Percentiles rank a stretch among this genome's conserved stretches.
phyloP scores from a whole-genome alignment of 2,888 invertebrate genomes.

The Eupithecia exiguata region DNA sequence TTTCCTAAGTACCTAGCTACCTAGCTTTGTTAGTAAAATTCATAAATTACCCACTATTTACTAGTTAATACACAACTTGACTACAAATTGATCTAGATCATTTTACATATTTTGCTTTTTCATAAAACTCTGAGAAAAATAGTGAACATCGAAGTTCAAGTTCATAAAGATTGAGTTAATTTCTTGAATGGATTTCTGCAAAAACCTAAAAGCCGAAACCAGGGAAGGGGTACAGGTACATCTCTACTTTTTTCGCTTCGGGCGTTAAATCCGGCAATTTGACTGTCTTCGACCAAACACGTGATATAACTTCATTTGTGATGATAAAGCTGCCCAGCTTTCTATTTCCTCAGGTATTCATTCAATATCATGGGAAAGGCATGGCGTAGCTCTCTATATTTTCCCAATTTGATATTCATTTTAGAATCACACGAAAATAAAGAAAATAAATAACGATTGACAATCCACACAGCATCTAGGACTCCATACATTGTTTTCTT shows the following conservation, averaged over 20 bases:
- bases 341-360: conserved; percentile 19
- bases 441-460: too few species aligned
- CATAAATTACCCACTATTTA: too few species aligned
- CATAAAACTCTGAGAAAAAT: too few species aligned
- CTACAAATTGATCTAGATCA: too few species aligned
- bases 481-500: too few species aligned
- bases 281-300: conserved; percentile 26
- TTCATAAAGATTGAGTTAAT: background rate
- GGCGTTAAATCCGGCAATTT: conserved; percentile 30
- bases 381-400: background rate
- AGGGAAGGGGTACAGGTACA: conserved; percentile 12
- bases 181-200: background rate
- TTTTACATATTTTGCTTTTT: too few species aligned
- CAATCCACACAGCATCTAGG: too few species aligned
- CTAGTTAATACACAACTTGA: too few species aligned
- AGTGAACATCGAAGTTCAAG: too few species aligned
- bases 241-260: conserved; percentile 21
- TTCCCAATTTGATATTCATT: background rate
- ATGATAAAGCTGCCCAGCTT: conserved; percentile 28
- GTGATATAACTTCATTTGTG: conserved; percentile 44
- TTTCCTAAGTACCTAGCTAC: too few species aligned
- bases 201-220: background rate
- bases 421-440: background rate
- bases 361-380: background rate
- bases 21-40: too few species aligned